Base-by-base conservation (phyloP, 2,113 vertebrate species). In the Ameiurus melas region DNA sequence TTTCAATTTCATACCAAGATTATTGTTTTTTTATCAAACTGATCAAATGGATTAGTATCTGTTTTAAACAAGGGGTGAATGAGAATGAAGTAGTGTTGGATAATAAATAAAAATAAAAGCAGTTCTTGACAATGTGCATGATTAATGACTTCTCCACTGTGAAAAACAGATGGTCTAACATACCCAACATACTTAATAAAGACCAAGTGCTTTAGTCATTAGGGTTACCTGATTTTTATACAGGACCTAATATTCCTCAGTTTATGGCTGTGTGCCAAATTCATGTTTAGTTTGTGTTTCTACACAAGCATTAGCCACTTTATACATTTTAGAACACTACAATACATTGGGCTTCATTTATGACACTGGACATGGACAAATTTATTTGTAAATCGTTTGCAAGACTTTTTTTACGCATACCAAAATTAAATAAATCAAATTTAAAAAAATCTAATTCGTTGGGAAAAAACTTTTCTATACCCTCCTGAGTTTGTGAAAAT, bases 41-140 rank as follows among this genome's bases (percentile, higher is more conserved):
- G 77, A 13, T 51, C 19, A 79, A 79, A 33, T 8, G 2, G 5
- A n/a, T n/a, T 57, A 81, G 51, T 57, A 57, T 30, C 13, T 3
- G 16, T 33, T 33, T 58, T 22, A 81, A 27, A n/a, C 16, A 53
- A 79, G 5, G 47, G 22, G 0, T 79, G 17, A 79, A 53, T 79
- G 3, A 9, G 77, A 55, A 53, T 30, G 36, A 39, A 39, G 25
- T 27, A 2, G 25, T 16, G 53, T 78, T 78, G 47, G 10, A 77
- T 43, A 75, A 81, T 55, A 22, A 30, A 81, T 22, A 81, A 30
- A 81, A 58, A 81, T 10, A 81, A 58, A 81, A 81, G 22, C 75
- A 7, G 75, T 51, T 47, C 12, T 51, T n/a, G 13, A 78, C 43
- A 6, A 16, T 1, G 8, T 4, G 13, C 25, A 51, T 47, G 43